Conservation (phyloP, 2,888 invertebrate genomes). For the Pasiphila rectangulata region DNA sequence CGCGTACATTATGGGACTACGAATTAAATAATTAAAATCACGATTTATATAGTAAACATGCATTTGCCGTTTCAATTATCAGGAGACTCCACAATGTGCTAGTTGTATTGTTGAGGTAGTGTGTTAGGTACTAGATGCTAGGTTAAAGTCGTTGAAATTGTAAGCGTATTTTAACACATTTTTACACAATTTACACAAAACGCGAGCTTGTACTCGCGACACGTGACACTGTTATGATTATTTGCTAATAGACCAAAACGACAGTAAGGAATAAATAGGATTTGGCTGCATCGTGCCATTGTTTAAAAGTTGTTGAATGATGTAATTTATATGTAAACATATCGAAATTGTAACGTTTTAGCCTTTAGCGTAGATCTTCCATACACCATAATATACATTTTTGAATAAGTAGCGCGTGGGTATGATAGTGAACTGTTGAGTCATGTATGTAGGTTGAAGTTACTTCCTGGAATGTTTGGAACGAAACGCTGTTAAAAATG, state of each 20-base stretch:
- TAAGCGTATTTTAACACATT: conserved; percentile 24
- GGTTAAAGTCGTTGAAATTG: conserved; percentile 27
- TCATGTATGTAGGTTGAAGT: conserved; percentile 17
- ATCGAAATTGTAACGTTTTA: conserved; percentile 76
- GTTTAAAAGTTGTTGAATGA: conserved; percentile 61
- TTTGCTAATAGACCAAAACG: conserved; percentile 51
- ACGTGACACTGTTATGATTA: conserved; percentile 33
- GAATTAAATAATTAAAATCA: conserved; percentile 57
- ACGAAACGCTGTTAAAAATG: conserved; percentile 49
- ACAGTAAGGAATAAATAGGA: conserved; percentile 28
- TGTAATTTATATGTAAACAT: conserved; percentile 72
- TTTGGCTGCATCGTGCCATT: conserved; percentile 74
- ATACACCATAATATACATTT: conserved; percentile 55
- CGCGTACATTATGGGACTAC: conserved; percentile 69
- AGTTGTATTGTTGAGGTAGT: conserved; percentile 69
- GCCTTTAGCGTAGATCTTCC: conserved; percentile 80
- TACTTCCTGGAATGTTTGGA: conserved; percentile 26
- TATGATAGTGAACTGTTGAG: conserved; percentile 32
- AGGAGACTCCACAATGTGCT: conserved; percentile 55
- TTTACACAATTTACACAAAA: conserved; percentile 24
- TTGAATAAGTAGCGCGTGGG: conserved; percentile 59
- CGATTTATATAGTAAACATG: conserved; percentile 45
- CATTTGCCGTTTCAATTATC: conserved; percentile 58
- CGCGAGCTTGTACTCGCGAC: conserved; percentile 18
- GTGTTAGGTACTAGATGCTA: conserved; percentile 60